Base-by-base conservation (phyloP, 2,113 vertebrate genomes). In the Entomyzon cyanotis region DNA sequence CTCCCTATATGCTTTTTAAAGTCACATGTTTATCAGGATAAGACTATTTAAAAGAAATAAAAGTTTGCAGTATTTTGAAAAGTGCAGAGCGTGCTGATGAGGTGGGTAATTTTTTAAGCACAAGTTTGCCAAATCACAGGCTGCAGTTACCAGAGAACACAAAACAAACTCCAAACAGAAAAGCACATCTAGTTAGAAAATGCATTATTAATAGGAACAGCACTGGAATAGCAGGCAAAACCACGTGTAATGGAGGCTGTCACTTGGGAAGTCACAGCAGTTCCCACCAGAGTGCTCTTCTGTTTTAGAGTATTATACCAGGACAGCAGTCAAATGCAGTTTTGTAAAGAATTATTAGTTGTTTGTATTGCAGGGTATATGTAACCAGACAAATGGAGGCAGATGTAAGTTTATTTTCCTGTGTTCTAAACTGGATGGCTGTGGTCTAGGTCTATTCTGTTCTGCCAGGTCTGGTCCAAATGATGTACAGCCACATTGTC, bases 101-200 rank as follows among this genome's bases (percentile, higher is more conserved):
- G 10, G 16, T 0, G 0, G 21, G 9, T 33, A 70, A 31, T 35
- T 68, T 76, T 56, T 77, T 68, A 35, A 3, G 20, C 18, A n/a
- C 37, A 64, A 39, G 22, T 79, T 91, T 82, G 53, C 68, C 59
- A 75, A 78, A 73, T 25, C 33, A 89, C 24, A 87, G 23, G 25
- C 65, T 84, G 63, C 47, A 81, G 79, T 93, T 94, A 87, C 73
- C 60, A 69, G 39, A 93, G 88, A 59, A 91, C 37, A 44, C 37
- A 93, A 93, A 94, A 84, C n/a, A 95, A 91, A 84, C 64, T 71
- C 33, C 76, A 87, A 85, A 82, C 56, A 91, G 67, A 96, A 84
- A 47, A 91, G n/a, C 25, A 64, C 3, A 6, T 69, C n/a, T 64
- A 77, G 60, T 31, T 84, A 79, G 35, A 87, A 78, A 83, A 49